Evolutionary conservation across 2,888 invertebrate genomes (phyloP), one percentile per base, ranked within the genome.

Genomic region (Rotaria magnacalcarata): DNA sequence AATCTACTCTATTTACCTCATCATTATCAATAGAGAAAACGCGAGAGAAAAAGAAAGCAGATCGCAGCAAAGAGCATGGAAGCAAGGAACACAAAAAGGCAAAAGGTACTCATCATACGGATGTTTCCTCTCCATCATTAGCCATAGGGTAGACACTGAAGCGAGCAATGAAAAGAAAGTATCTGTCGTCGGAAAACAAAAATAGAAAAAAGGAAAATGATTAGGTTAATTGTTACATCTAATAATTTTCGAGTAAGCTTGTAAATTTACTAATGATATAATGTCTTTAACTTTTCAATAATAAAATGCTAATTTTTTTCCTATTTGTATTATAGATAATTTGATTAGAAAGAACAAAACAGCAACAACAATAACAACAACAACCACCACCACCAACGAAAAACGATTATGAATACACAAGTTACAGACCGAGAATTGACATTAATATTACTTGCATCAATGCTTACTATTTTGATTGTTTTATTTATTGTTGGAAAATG

Each of bases 1-100:
- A 34, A 67, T 67, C 67, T 27, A 34, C 4, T 67, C 67, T 67
- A 34, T 67, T 67, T 67, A 67, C 67, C 67, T 67, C 67, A 67
- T 67, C 67, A 41, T 67, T 67, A 67, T 67, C 67, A 67, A 19
- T 27, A 67, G 67, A 34, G 56, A 2, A 8, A 56, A 56, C 8
- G 56, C 56, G 21, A 21, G 8, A 24, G 16, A 34, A 41, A 67
- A 67, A 67, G 34, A 67, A 34, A 34, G 34, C 67, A 34, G 19
- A 67, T 67, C 34, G 67, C 67, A 67, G 34, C 34, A 67, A 19
- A 67, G 34, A 2, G 19, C 7, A 34, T 27, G 67, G 34, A 19
- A 67, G 67, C 14, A 41, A 41, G 34, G 67, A 19, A 67, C 67
- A 67, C 3, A 27, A 27, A 34, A 67, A 67, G 19, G 34, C 34